phyloP scores from a whole-genome alignment of 2,888 invertebrate genomes.

The Agrochola litura region DNA sequence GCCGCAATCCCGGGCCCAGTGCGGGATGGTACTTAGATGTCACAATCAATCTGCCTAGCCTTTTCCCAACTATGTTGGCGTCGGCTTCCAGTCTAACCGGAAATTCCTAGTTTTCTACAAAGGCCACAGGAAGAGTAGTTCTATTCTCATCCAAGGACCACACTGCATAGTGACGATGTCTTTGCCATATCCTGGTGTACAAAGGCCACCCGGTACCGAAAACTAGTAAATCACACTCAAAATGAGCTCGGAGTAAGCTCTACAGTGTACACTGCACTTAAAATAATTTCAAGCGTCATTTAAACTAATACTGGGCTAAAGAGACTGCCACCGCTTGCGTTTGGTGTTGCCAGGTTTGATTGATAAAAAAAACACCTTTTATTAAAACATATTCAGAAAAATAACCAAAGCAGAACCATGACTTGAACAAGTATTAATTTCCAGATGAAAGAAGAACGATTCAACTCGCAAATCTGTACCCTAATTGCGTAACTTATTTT shows the following conservation, averaged over 20 bases:
- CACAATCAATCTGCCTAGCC: no score
- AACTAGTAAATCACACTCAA: slow-evolving; percentile 56
- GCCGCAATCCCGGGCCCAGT: no score
- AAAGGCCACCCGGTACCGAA: slow-evolving; percentile 54
- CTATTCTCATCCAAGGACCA: slow-evolving; percentile 18
- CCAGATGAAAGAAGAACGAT: background rate
- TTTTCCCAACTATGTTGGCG: no score
- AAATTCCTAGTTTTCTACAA: no score
- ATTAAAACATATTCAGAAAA: background rate
- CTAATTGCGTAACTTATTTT: no score
- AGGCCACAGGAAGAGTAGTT: no score
- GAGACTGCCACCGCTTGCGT: slow-evolving; percentile 26
- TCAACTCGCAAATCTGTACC: background rate
- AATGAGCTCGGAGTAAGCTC: slow-evolving; percentile 40
- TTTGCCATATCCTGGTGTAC: slow-evolving; percentile 25
- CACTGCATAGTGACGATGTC: slow-evolving; percentile 19
- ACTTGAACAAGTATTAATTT: background rate
- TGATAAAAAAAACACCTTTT: background rate
- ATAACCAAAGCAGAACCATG: background rate
- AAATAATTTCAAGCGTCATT: slow-evolving; percentile 80
- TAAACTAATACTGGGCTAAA: slow-evolving; percentile 73
- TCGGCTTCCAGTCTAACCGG: no score
- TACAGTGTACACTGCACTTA: slow-evolving; percentile 69
- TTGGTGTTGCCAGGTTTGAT: slow-evolving; percentile 49
- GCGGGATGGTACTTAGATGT: no score